Conservation (phyloP, 1,140 invertebrate genomes). For the Epicauta chinensis region DNA sequence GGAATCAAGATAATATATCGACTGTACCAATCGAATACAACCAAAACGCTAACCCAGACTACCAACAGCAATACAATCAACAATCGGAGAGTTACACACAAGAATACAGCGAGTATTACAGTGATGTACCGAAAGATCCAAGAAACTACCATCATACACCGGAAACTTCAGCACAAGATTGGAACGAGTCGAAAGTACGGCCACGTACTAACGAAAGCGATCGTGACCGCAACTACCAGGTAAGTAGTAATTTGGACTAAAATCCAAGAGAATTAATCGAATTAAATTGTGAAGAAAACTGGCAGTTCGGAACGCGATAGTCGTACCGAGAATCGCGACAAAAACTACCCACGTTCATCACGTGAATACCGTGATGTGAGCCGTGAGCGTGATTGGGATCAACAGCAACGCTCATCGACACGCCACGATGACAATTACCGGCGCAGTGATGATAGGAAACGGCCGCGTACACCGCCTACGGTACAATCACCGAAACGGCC, state of each 20-base stretch:
- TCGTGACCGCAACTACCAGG: conserved; percentile 29
- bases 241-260: conserved; percentile 2
- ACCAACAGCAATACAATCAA: conserved; percentile 28
- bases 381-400: conserved; percentile 44
- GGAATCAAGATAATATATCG: conserved; percentile 36
- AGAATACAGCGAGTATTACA: conserved; percentile 50
- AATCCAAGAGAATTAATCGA: no score
- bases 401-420: no score
- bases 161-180: conserved; percentile 37
- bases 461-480: conserved; percentile 52
- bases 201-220: conserved; percentile 47
- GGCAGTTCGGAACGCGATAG: conserved; percentile 41
- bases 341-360: conserved; percentile 34
- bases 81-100: conserved; percentile 28
- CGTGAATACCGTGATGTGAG: conserved; percentile 45
- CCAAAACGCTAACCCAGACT: conserved; percentile 13
- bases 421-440: conserved; percentile 48
- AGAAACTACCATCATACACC: conserved; percentile 52
- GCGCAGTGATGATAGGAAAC: conserved; percentile 44
- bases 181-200: conserved; percentile 45
- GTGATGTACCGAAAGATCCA: conserved; percentile 52
- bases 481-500: conserved; percentile 43
- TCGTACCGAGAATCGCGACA: conserved; percentile 11
- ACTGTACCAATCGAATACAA: conserved; percentile 36
- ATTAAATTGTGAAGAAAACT: conserved; percentile 26